Conservation (phyloP, 1,140 invertebrate species). For the Schlechtendalia chinensis region DNA sequence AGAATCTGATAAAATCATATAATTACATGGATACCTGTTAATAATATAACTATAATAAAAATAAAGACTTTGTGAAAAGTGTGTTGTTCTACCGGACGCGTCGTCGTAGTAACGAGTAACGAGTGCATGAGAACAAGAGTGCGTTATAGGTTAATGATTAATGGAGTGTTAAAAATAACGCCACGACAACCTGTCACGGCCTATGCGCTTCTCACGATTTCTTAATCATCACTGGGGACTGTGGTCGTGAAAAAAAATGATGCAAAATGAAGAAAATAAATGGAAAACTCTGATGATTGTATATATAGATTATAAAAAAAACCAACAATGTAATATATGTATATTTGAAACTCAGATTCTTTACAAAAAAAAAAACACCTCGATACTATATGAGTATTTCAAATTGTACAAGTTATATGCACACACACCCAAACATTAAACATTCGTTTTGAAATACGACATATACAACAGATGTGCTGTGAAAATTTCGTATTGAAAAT, state of each 20-base stretch:
- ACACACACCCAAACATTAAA: background rate
- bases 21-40: background rate
- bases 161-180: conserved; percentile 45
- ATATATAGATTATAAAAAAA: background rate
- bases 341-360: no score
- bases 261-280: conserved; percentile 15
- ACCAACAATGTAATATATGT: background rate
- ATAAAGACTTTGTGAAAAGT: background rate
- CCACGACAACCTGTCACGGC: conserved; percentile 33
- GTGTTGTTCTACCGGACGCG: background rate
- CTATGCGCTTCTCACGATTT: conserved; percentile 8
- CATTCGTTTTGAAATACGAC: background rate
- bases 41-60: conserved; percentile 20
- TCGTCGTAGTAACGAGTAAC: background rate
- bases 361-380: no score
- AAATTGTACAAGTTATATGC: no score
- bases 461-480: background rate
- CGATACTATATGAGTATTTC: no score
- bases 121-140: background rate
- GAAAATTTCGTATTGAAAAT: background rate
- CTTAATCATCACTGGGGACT: background rate
- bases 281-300: background rate
- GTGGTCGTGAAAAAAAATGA: background rate
- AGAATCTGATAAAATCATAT: background rate
- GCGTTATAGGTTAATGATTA: conserved; percentile 35